Percentiles rank a stretch among this genome's conserved stretches.
Evolutionary conservation across 2,888 invertebrate species (phyloP).

Genomic region (Ichneumoninae sp.): DNA sequence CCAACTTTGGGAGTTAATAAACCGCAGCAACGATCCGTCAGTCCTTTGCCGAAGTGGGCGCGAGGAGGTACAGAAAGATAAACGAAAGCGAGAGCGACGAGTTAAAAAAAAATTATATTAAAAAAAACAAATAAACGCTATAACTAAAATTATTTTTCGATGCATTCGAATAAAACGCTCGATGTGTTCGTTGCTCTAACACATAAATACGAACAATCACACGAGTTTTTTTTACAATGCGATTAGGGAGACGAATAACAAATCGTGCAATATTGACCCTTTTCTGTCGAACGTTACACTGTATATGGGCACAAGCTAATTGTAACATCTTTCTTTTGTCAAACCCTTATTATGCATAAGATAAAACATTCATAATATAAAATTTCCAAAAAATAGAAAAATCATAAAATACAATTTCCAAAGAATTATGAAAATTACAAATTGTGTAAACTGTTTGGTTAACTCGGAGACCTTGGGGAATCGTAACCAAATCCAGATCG

Average conservation of each 20-base stretch:
- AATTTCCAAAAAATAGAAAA: not conserved
- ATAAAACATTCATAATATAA: not conserved
- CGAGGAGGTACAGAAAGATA: slow-evolving; percentile 84
- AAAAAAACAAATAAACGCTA: slow-evolving; percentile 4
- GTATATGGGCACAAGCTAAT: not conserved
- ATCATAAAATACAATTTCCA: too few relatives aligned
- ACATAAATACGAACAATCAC: not conserved
- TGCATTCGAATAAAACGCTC: not conserved
- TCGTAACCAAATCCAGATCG: too few relatives aligned
- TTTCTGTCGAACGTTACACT: not conserved
- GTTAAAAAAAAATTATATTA: not conserved
- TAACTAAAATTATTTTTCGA: not conserved
- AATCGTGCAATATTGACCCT: not conserved
- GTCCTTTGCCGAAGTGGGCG: slow-evolving; percentile 87
- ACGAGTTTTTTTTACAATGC: not conserved
- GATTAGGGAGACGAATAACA: not conserved
- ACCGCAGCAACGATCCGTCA: slow-evolving; percentile 84
- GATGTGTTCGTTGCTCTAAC: not conserved
- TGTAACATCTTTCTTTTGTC: not conserved
- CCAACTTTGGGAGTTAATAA: slow-evolving; percentile 79
- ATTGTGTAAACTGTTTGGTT: not conserved
- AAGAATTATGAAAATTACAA: too few relatives aligned
- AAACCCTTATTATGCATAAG: not conserved
- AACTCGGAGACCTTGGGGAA: not conserved
- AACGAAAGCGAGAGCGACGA: slow-evolving; percentile 25